Conservation (phyloP, 1,140 invertebrate genomes). For the Drosophila azteca region DNA sequence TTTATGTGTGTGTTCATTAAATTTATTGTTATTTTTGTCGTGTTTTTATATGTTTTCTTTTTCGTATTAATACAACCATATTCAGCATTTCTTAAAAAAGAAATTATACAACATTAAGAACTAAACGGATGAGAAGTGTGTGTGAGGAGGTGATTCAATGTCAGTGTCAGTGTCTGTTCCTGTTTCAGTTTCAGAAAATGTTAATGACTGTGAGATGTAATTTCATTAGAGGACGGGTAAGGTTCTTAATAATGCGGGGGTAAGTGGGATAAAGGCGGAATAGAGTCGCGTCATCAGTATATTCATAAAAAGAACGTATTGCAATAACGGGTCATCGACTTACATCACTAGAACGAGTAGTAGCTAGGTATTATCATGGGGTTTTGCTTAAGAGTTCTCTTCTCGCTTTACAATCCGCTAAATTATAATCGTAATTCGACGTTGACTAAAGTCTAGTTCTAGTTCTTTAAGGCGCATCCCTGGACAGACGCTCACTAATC, state of each 20-base stretch:
- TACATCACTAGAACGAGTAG: conserved; percentile 53
- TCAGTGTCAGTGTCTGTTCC: too few species aligned
- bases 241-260: conserved; percentile 3
- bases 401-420: conserved; percentile 49
- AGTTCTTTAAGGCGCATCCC: conserved; percentile 59
- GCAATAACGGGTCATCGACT: conserved; percentile 68
- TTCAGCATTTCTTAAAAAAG: conserved; percentile 67
- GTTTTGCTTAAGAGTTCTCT: conserved; percentile 32
- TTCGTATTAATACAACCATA: conserved; percentile 65
- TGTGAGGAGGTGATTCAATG: conserved; percentile 8
- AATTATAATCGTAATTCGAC: conserved; percentile 49
- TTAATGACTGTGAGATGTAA: conserved; percentile 55
- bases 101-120: conserved; percentile 60
- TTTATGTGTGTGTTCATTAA: conserved; percentile 30
- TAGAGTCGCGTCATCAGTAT: conserved; percentile 43
- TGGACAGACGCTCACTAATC: conserved; percentile 65
- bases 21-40: conserved; percentile 33
- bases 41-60: conserved; percentile 10
- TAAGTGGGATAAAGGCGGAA: conserved; percentile 31
- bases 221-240: conserved; percentile 72
- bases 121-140: conserved; percentile 58
- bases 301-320: conserved; percentile 68
- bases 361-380: conserved; percentile 56
- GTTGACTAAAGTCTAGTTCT: conserved; percentile 58
- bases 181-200: conserved; percentile 11